phyloP scores from a whole-genome alignment of 2,888 invertebrate species.

The Cristatella mucedo region DNA sequence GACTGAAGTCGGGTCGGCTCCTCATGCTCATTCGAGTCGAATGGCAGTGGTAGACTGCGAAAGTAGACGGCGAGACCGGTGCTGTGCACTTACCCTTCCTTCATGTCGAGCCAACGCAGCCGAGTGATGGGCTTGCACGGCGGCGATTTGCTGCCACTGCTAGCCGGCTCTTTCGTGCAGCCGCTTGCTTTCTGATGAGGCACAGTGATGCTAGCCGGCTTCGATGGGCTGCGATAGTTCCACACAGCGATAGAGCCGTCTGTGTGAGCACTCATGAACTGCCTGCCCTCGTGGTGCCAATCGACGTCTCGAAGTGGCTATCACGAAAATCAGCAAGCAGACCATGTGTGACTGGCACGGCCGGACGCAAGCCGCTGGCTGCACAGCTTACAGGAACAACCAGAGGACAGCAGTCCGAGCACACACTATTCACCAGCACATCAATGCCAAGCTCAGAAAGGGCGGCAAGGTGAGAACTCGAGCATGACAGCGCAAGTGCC shows the following conservation, averaged over 20 bases:
- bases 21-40: too few species aligned
- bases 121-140: conserved; percentile 84
- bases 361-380: too few species aligned
- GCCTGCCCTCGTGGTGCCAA: conserved; percentile 96
- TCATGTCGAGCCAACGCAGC: conserved; percentile 79
- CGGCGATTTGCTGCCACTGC: conserved; percentile 78
- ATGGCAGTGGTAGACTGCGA: too few species aligned
- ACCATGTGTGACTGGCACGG: conserved; percentile 1
- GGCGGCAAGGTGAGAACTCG: too few species aligned
- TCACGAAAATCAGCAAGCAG: background rate
- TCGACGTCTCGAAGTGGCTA: conserved; percentile 28
- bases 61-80: background rate
- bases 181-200: conserved; percentile 62
- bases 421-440: too few species aligned
- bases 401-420: too few species aligned
- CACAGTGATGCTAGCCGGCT: conserved; percentile 64
- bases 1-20: too few species aligned
- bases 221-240: conserved; percentile 58
- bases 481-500: too few species aligned
- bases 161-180: background rate
- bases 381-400: too few species aligned
- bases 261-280: conserved; percentile 78
- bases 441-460: too few species aligned
- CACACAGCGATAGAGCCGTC: conserved; percentile 92
- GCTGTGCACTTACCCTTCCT: conserved; percentile 43